Evolutionary conservation across 2,113 vertebrate genomes (phyloP).

Genomic region (Collichthys lucidus): DNA sequence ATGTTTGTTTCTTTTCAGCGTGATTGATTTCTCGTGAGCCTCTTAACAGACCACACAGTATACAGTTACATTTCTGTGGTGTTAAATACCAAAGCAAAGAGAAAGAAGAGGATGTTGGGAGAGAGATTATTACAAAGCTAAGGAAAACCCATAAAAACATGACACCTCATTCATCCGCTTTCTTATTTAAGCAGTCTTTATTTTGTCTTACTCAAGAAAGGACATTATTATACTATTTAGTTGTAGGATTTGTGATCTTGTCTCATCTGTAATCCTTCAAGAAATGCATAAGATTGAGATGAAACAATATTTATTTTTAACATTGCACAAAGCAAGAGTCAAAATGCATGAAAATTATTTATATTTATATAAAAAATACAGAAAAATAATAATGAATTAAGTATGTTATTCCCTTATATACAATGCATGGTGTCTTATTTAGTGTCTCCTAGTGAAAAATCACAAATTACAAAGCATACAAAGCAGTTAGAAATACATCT

Average conservation of each 20-base stretch:
- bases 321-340: neutral
- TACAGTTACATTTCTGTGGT: too few species aligned
- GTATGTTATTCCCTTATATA: neutral
- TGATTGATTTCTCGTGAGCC: neutral
- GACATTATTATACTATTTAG: neutral
- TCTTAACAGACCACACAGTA: too few species aligned
- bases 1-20: neutral
- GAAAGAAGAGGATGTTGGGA: neutral
- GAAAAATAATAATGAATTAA: neutral
- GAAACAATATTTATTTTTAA: conserved; percentile 11
- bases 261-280: neutral
- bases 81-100: too few species aligned
- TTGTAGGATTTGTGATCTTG: neutral
- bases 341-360: neutral
- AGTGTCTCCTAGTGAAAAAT: neutral
- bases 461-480: neutral
- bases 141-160: neutral
- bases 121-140: neutral
- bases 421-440: neutral
- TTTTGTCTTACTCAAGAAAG: neutral
- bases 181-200: neutral
- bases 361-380: too few species aligned
- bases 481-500: conserved; percentile 6
- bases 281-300: neutral
- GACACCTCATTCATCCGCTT: neutral